Percentiles rank a stretch among this genome's conserved stretches.
These are phyloP conservation scores for Tipula helvola DNA, from an alignment of 2,888 invertebrate genomes.

Conservation along the genomic window DNA sequence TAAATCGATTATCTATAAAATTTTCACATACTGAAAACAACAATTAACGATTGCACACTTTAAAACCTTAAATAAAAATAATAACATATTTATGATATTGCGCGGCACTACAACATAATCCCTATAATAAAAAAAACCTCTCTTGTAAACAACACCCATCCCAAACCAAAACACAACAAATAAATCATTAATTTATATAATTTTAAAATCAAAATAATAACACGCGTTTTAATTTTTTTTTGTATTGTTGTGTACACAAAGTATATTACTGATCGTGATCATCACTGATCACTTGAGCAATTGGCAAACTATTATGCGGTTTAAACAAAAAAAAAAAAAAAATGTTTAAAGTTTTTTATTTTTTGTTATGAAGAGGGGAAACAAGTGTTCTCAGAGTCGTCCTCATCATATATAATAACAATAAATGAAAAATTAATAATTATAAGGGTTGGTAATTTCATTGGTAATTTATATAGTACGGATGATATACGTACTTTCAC, in stretches of 20 bases:
- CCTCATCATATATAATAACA: background rate
- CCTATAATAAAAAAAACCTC: background rate
- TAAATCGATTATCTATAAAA: background rate
- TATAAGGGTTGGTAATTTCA: background rate
- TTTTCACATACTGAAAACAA: background rate
- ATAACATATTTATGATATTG: background rate
- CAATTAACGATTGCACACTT: background rate
- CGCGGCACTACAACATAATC: background rate
- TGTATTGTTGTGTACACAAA: background rate
- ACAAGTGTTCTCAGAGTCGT: background rate
- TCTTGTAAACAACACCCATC: background rate
- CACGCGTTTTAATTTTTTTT: background rate
- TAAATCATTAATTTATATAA: background rate
- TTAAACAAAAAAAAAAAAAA: background rate
- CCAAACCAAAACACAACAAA: background rate
- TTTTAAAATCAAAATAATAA: slow-evolving; percentile 4
- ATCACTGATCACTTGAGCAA: background rate
- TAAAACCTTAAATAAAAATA: background rate
- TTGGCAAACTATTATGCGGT: background rate
- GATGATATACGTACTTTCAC: background rate
- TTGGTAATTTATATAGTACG: background rate
- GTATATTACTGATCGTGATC: background rate
- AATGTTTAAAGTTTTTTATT: background rate
- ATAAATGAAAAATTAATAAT: background rate
- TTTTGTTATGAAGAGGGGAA: background rate